Base-by-base conservation (phyloP, 2,113 vertebrate genomes). In the Pycnonotus jocosus region DNA sequence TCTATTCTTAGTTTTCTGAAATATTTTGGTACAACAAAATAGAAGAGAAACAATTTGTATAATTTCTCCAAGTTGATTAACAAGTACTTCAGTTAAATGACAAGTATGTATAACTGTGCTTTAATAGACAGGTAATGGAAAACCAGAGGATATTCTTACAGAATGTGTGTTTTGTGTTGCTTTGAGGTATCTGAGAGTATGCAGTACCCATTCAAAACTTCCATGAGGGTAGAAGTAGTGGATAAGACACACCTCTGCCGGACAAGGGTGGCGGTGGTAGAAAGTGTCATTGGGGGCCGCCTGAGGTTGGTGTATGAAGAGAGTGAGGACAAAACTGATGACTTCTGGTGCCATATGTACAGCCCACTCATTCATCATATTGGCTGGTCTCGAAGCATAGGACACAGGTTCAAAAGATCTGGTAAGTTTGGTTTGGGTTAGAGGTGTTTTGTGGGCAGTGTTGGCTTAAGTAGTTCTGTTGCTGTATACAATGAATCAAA, bases 271-370 rank as follows among this genome's bases (percentile, higher is more conserved):
- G 99, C 99, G 0, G 97, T 99, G 88, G 99, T 99, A 77, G 99
- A 99, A 65, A 99, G 98, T 50, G 98, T 99, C 47, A 99, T 99
- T 15, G 99, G 99, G 68, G 99, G 99, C 38, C 98, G 99, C 74
- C 95, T 99, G 92, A 96, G 99, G 57, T 89, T 99, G 85, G 99
- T 99, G 27, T 99, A 99, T 30, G 99, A 99, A 86, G 99, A 99
- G 95, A 99, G 99, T 15, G 98, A 99, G 93, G 99, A 99, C 61
- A 98, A 99, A 77, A 98, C 98, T 0, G 99, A 99, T 62, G 99
- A 99, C 97, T 99, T 99, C 98, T 99, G 99, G 99, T 99, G 99
- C 98, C 99, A 99, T 96, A 99, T 99, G 99, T 98, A 98, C 96
- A 99, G 99, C 88, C 99, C 99, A 0, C 98, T 99, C 86, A 99